Base-by-base conservation (phyloP, 2,888 invertebrate genomes). In the Onchidella celtica region DNA sequence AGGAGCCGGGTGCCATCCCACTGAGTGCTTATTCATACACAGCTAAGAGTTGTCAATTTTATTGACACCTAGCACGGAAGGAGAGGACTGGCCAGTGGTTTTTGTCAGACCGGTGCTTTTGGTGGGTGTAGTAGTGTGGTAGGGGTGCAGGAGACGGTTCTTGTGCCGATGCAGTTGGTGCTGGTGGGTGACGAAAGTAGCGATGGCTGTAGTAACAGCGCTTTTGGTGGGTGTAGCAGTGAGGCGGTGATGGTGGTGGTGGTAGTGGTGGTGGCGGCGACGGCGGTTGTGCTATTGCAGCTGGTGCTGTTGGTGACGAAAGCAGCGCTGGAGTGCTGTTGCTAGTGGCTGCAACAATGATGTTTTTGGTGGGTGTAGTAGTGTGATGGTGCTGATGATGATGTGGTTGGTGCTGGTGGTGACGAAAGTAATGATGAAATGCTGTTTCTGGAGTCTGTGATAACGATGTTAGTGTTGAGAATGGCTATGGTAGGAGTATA, bases 351-450 rank as follows among this genome's bases (percentile, higher is more conserved):
- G n/a, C n/a, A n/a, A n/a, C n/a, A n/a, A n/a, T n/a, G n/a, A n/a
- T n/a, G n/a, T n/a, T 69, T 9, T 57, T 73, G 57, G 57, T 73
- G 73, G 47, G 47, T 55, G 57, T 73, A 57, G 57, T 57, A 47
- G 47, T 73, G 55, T 73, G 73, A 73, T 59, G 73, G 55, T 73
- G 57, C 32, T 73, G 73, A 73, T 55, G 57, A 73, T 73, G 59
- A 57, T 73, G 55, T 55, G 47, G 55, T 55, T 73, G 73, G 40
- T 73, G 73, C 32, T 73, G 59, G 40, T 73, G 55, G 40, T 55
- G 55, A 73, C 27, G 55, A n/a, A n/a, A n/a, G n/a, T n/a, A n/a
- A n/a, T n/a, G n/a, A n/a, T n/a, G n/a, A n/a, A n/a, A 73, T 73
- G 55, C 47, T 73, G 27, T 40, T 55, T 47, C 6, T 11, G 17